Conservation (phyloP, 2,113 vertebrate species). For the Rhea pennata region DNA sequence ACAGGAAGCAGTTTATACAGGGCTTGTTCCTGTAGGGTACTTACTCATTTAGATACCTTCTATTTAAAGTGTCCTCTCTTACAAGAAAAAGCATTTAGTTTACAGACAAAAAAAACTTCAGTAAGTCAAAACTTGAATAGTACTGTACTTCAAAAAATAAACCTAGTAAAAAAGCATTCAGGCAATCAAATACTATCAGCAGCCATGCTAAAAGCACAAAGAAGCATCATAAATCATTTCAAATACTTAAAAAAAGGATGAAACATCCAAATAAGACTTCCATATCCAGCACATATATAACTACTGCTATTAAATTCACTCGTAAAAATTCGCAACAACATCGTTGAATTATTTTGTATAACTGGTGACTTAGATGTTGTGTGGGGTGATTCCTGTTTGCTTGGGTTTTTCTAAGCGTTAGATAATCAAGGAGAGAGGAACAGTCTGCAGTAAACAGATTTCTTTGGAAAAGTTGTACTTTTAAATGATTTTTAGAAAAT, state of each 20-base stretch:
- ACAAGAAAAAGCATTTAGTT: neutral
- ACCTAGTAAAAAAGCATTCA: neutral
- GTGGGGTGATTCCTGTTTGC: rapidly evolving
- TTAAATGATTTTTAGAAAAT: neutral
- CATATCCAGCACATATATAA: neutral
- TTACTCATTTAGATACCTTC: neutral
- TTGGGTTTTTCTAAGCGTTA: neutral
- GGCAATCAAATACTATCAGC: neutral
- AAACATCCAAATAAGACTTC: neutral
- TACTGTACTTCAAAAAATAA: neutral
- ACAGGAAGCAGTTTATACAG: neutral
- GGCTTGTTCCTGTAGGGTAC: neutral
- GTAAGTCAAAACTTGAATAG: neutral
- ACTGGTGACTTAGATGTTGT: neutral
- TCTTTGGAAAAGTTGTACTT: neutral
- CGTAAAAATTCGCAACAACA: neutral
- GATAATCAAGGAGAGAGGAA: neutral
- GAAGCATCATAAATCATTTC: neutral
- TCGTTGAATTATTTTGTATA: neutral
- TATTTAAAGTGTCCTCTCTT: neutral
- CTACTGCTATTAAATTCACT: neutral
- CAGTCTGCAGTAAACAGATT: neutral
- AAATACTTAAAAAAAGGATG: neutral
- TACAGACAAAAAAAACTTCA: neutral
- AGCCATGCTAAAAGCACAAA: neutral